Evolutionary conservation across 2,888 invertebrate species (phyloP).

Genomic region (Sepiola atlantica): DNA sequence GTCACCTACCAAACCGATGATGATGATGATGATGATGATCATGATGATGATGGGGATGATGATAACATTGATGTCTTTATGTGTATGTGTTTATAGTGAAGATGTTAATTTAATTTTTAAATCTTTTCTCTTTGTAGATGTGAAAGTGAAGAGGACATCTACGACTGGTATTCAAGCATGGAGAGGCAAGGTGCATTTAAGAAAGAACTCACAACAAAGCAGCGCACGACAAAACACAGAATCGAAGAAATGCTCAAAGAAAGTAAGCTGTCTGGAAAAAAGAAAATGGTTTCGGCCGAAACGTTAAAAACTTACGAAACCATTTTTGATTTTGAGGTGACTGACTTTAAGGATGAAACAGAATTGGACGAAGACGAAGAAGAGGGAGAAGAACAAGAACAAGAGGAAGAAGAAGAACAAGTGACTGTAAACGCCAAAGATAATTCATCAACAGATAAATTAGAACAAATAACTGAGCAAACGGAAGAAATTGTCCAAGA

Average conservation of each 20-base stretch:
- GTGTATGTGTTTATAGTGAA: no score
- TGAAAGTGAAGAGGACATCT: constrained; percentile 56
- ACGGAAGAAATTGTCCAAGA: neutral
- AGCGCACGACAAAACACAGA: constrained; percentile 53
- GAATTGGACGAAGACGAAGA: constrained; percentile 47
- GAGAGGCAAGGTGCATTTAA: constrained; percentile 57
- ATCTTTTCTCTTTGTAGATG: neutral
- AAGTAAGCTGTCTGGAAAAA: constrained; percentile 49
- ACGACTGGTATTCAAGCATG: constrained; percentile 61
- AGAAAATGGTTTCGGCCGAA: constrained; percentile 52
- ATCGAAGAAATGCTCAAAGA: constrained; percentile 55
- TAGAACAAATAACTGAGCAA: neutral
- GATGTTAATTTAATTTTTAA: neutral
- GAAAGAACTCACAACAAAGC: constrained; percentile 52
- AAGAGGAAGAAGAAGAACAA: constrained; percentile 35
- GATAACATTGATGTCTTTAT: no score
- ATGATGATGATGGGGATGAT: no score
- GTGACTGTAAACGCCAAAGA: neutral
- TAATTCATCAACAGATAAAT: neutral
- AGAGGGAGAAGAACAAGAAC: constrained; percentile 23
- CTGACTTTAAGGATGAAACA: neutral
- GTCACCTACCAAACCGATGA: no score
- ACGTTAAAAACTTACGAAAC: constrained; percentile 52
- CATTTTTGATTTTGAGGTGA: constrained; percentile 45
- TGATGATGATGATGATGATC: no score